Conservation (phyloP, 2,113 vertebrate species). For the Apeltes quadracus region DNA sequence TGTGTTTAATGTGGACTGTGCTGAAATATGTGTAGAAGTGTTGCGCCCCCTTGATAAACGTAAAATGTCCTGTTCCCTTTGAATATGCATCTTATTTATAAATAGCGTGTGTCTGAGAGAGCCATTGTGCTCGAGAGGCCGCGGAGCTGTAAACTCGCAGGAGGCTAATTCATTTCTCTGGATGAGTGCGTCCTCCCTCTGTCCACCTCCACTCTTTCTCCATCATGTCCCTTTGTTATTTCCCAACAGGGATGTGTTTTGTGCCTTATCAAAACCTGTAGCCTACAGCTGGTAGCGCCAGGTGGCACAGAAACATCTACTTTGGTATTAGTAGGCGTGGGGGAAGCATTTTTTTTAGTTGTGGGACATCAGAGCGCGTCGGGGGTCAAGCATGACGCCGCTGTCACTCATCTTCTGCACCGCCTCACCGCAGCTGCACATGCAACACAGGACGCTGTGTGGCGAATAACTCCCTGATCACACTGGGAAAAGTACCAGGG, state of each 20-base stretch:
- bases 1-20: background rate
- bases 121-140: background rate
- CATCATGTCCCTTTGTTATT: background rate
- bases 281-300: background rate
- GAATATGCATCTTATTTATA: background rate
- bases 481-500: background rate
- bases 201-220: conserved; percentile 6
- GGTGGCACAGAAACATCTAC: background rate
- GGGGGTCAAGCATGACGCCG: background rate
- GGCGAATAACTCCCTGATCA: background rate
- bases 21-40: background rate
- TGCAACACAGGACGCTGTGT: background rate
- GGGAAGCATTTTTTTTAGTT: background rate
- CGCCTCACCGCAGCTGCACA: background rate
- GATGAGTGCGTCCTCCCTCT: conserved; percentile 28
- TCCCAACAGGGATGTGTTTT: background rate
- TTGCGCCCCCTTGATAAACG: background rate
- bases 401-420: no score
- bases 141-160: conserved; percentile 31
- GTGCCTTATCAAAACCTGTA: background rate
- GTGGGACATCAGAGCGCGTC: background rate
- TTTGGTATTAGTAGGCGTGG: no score
- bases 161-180: conserved; percentile 43
- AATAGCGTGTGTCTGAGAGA: background rate
- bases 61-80: conserved; percentile 6